Base-by-base conservation (phyloP, 2,888 invertebrate species). In the Horisme vitalbata region DNA sequence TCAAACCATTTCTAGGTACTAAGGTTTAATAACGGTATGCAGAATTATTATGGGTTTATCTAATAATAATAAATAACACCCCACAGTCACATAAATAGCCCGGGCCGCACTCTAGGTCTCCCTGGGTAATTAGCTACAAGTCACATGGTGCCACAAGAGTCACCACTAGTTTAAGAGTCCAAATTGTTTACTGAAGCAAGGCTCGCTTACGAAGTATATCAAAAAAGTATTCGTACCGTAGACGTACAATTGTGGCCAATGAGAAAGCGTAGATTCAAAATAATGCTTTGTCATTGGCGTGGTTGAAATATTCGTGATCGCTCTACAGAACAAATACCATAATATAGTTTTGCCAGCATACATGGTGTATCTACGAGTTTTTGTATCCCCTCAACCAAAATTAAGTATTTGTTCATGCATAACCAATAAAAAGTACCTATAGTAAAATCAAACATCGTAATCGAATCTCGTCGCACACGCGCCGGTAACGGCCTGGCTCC, bases 391-490 rank as follows among this genome's bases (percentile, higher is more conserved):
- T 54, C 43, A 46, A 31, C 32, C 39, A 37, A 47, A 47, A 52
- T 52, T 38, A 56, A 32, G 55, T 45, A 28, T 52, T 52, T 51
- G 52, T 46, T 49, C 27, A 53, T 38, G 45, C 38, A 41, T 26
- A 44, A 44, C 47, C 31, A 47, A 38, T 50, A 55, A 46, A 57
- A 52, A n/a, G n/a, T n/a, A n/a, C n/a, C n/a, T 55, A 55, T 41
- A 52, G 46, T 59, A 58, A 55, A 56, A 59, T 59, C 45, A 59
- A 64, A 59, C 44, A 60, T 53, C 45, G 47, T 57, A 66, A 69
- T 65, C 57, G 61, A 69, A 63, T 63, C 57, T 57, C 44, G 60
- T 54, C 57, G 57, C 58, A 55, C 65, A 64, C 59, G 66, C 68
- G 70, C 59, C 57, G 50, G 60, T 52, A 63, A 62, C 63, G 49